Percentiles rank a stretch among this genome's conserved stretches.
These are phyloP conservation scores for Varecia variegata DNA, from an alignment of 2,797 vertebrate species.

Conservation along the genomic window DNA sequence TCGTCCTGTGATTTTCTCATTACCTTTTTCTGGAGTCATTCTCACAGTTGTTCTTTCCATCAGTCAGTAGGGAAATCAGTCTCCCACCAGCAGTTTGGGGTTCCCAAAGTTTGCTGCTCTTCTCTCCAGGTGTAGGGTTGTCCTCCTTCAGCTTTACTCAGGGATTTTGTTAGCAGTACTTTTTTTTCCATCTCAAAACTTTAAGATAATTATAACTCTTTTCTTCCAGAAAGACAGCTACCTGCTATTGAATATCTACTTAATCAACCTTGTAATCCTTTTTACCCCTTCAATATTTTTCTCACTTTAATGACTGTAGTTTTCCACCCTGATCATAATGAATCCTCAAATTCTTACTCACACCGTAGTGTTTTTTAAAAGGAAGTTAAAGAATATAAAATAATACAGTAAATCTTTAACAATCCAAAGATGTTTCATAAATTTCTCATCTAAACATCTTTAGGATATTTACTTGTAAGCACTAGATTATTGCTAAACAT, in stretches of 20 bases:
- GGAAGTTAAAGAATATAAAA: neutral
- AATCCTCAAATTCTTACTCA: neutral
- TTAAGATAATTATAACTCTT: neutral
- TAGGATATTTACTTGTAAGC: neutral
- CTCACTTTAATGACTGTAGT: neutral
- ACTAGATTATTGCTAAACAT: neutral
- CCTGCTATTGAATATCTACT: neutral
- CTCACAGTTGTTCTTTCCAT: neutral
- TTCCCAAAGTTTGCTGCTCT: neutral
- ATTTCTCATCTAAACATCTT: neutral
- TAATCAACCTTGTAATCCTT: neutral
- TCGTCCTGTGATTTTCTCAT: neutral
- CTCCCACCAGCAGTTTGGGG: neutral
- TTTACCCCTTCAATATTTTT: neutral
- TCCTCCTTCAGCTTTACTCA: neutral
- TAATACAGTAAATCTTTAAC: neutral
- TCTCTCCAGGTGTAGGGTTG: neutral
- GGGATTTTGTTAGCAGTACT: neutral
- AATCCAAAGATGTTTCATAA: neutral
- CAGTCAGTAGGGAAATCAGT: neutral
- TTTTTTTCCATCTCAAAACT: neutral
- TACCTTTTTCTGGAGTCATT: neutral
- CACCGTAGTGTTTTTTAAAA: neutral
- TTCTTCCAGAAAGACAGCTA: neutral
- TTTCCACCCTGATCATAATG: neutral